Conservation (phyloP, 2,888 invertebrate genomes). For the Parascotia fuliginaria region DNA sequence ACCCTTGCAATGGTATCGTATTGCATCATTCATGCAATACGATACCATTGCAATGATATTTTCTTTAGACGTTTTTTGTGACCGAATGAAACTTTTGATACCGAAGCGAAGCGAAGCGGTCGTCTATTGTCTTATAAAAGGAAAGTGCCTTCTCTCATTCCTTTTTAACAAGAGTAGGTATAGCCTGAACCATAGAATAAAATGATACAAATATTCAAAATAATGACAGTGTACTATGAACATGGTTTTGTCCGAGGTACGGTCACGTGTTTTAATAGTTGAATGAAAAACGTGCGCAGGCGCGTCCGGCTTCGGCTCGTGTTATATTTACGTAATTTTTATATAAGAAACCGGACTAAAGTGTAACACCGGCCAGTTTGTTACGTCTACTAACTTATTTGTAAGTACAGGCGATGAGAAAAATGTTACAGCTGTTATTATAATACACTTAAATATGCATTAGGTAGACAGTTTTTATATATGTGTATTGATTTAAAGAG, state of each 20-base stretch:
- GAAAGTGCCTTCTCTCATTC: no score
- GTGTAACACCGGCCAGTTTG: conserved; percentile 48
- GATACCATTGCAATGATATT: no score
- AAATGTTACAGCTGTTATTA: conserved; percentile 3
- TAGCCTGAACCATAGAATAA: no score
- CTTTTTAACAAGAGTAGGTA: no score
- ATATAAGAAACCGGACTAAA: conserved; percentile 73
- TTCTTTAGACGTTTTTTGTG: no score
- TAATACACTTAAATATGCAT: not conserved
- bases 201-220: not conserved
- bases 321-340: conserved; percentile 71
- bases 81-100: no score
- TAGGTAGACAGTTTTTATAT: not conserved
- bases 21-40: no score
- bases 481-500: no score
- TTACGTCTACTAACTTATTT: conserved; percentile 45
- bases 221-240: not conserved
- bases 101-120: no score
- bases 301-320: conserved; percentile 22
- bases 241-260: conserved; percentile 2
- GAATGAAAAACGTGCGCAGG: conserved; percentile 41
- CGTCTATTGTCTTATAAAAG: no score
- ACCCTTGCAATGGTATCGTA: no score
- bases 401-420: conserved; percentile 32
- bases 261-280: conserved; percentile 30